phyloP scores from a whole-genome alignment of 2,113 vertebrate species.

The Vireo altiloquus region DNA sequence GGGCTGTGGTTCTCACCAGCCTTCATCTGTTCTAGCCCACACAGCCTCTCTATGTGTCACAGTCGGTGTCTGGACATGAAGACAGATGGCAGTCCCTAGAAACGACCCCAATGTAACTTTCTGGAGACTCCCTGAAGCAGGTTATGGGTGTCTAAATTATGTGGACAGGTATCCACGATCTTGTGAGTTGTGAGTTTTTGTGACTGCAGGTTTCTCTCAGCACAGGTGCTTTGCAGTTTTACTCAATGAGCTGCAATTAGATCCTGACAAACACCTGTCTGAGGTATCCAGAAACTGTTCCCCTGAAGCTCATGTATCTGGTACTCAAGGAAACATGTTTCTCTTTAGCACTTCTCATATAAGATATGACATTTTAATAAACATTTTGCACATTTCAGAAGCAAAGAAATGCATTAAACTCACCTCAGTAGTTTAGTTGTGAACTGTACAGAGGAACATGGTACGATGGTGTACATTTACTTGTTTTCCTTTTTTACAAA shows the following conservation, averaged over 20 bases:
- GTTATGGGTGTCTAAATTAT: background rate
- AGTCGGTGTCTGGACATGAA: background rate
- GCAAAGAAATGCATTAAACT: background rate
- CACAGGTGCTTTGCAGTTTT: background rate
- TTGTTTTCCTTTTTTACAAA: background rate
- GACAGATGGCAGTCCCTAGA: background rate
- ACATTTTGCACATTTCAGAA: background rate
- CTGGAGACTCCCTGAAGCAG: background rate
- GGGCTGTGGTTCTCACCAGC: background rate
- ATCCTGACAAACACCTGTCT: background rate
- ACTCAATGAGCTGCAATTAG: background rate
- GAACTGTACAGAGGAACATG: background rate
- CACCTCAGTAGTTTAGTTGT: background rate
- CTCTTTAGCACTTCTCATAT: background rate
- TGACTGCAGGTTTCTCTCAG: background rate
- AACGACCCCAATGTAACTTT: background rate
- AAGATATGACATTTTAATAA: background rate
- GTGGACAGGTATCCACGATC: background rate
- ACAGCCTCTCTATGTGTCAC: too few species aligned
- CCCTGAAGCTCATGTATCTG: background rate
- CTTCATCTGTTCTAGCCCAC: background rate
- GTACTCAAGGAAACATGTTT: background rate
- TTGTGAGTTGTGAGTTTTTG: background rate
- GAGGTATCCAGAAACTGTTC: background rate
- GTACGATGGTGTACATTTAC: background rate